Conservation (phyloP, 2,888 invertebrate genomes). For the Hydropsyche betteni region DNA sequence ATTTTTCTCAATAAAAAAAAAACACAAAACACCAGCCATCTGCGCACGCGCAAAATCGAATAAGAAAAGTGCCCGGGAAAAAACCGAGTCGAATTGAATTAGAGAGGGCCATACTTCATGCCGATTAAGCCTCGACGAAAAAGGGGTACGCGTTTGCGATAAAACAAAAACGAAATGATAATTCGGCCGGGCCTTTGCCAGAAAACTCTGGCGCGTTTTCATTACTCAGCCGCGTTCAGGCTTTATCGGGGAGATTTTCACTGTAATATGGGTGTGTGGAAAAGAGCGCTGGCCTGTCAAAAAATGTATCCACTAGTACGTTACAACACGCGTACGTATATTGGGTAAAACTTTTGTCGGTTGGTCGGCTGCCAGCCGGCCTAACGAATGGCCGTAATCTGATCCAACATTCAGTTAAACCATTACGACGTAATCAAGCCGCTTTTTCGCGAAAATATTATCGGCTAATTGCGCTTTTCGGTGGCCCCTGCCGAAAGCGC, state of each 20-base stretch:
- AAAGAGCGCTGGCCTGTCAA: not conserved
- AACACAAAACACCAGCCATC: no score
- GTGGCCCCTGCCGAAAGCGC: not conserved
- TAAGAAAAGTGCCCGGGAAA: no score
- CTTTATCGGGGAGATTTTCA: constrained; percentile 10
- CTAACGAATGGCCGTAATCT: constrained; percentile 25
- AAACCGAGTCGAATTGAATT: no score
- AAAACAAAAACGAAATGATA: no score
- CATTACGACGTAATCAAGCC: not conserved
- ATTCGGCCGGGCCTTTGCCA: no score
- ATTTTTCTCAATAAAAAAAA: no score
- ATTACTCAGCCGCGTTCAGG: constrained; percentile 3
- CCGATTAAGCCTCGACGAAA: no score
- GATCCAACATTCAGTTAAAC: constrained; percentile 33
- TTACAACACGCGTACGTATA: not conserved
- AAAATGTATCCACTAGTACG: no score
- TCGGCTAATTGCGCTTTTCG: constrained; percentile 5
- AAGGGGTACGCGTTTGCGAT: no score
- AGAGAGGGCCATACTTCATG: no score
- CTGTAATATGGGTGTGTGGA: not conserved
- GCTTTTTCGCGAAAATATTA: constrained; percentile 11
- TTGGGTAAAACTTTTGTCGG: constrained; percentile 26
- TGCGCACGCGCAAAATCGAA: no score
- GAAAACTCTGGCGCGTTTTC: constrained; percentile 12
- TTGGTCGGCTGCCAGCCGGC: constrained; percentile 12